Evolutionary conservation across 1,140 invertebrate genomes (phyloP).

Genomic region (Heliconius hewitsoni): DNA sequence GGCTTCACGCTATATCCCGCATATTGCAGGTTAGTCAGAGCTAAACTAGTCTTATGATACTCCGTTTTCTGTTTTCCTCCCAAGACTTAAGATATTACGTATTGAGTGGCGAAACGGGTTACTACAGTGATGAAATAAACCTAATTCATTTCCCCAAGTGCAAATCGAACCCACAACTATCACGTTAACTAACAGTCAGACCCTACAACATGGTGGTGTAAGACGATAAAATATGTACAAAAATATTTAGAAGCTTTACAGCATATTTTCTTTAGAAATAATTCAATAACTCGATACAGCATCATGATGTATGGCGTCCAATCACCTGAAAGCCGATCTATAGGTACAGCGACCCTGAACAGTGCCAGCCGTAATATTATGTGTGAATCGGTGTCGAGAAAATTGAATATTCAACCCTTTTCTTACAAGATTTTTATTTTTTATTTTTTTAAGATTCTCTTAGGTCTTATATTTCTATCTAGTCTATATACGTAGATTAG

Average conservation of each 20-base stretch:
- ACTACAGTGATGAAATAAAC: too few species aligned
- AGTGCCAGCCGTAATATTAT: background rate
- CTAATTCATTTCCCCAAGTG: too few species aligned
- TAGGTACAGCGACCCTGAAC: background rate
- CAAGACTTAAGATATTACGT: too few species aligned
- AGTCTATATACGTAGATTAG: background rate
- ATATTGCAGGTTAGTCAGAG: too few species aligned
- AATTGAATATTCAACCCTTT: background rate
- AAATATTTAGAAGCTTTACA: background rate
- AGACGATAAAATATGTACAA: too few species aligned
- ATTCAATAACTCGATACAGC: constrained; percentile 1
- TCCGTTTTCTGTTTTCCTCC: too few species aligned
- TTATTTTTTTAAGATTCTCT: background rate
- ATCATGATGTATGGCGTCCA: background rate
- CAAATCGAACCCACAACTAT: too few species aligned
- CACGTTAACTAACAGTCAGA: too few species aligned
- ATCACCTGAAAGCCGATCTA: constrained; percentile 10
- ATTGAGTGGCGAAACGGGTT: too few species aligned
- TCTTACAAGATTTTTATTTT: background rate
- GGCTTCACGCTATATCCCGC: too few species aligned
- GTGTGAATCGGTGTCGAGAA: background rate
- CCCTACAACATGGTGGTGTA: too few species aligned
- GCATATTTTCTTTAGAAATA: background rate
- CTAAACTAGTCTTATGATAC: too few species aligned
- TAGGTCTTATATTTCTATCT: background rate